Evolutionary conservation across 2,888 invertebrate genomes (phyloP).

Genomic region (Merodon equestris): DNA sequence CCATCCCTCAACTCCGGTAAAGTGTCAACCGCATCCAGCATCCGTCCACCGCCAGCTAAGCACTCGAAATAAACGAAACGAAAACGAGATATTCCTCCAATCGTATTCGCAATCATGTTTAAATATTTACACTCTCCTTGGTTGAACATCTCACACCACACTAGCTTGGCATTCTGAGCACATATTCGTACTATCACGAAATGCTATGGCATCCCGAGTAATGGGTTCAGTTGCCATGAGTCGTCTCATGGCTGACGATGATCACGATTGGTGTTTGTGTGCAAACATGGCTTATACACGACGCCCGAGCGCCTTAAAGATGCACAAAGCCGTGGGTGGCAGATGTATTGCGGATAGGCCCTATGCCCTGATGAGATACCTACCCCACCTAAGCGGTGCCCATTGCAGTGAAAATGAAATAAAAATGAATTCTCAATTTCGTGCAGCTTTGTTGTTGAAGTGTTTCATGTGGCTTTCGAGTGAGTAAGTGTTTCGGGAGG

Average conservation of each 20-base stretch:
- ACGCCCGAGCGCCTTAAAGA: conserved; percentile 54
- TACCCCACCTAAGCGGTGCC: conserved; percentile 11
- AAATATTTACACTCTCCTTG: conserved; percentile 65
- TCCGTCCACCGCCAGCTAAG: conserved; percentile 43
- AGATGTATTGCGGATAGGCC: conserved; percentile 9
- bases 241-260: conserved; percentile 40
- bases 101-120: conserved; percentile 66
- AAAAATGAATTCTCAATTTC: conserved; percentile 61
- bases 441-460: conserved; percentile 61
- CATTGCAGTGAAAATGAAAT: conserved; percentile 61
- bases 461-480: conserved; percentile 68
- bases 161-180: conserved; percentile 61
- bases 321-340: conserved; percentile 38
- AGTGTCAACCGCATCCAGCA: conserved; percentile 62
- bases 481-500: conserved; percentile 11
- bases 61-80: conserved; percentile 61
- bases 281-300: conserved; percentile 43
- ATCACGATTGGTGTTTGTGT: conserved; percentile 61
- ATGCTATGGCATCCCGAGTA: conserved; percentile 46
- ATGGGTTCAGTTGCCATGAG: conserved; percentile 32
- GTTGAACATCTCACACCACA: conserved; percentile 53
- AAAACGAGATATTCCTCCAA: conserved; percentile 62
- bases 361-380: conserved; percentile 35
- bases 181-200: conserved; percentile 38
- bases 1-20: conserved; percentile 34